Conservation (phyloP, 2,113 vertebrate genomes). For the Pontoporia blainvillei region DNA sequence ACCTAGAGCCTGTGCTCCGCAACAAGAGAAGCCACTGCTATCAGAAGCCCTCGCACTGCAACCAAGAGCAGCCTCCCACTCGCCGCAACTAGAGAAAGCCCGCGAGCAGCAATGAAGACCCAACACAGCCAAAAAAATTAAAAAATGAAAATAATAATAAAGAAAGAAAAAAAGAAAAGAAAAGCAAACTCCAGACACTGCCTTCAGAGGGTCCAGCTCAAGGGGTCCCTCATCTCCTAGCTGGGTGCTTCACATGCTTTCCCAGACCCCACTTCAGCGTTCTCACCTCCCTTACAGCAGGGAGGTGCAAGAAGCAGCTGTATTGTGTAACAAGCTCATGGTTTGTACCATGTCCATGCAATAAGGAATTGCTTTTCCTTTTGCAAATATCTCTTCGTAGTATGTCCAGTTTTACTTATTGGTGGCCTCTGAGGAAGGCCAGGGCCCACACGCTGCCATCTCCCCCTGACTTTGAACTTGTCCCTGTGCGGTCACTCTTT, state of each 20-base stretch:
- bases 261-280: background rate
- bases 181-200: background rate
- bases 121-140: no score
- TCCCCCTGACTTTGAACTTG: background rate
- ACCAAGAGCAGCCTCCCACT: no score
- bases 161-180: background rate
- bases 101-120: no score
- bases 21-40: no score
- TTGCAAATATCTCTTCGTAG: background rate
- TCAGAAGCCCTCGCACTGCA: no score
- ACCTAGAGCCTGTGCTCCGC: no score
- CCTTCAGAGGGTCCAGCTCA: background rate
- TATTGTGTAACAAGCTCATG: background rate
- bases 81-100: no score
- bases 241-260: background rate
- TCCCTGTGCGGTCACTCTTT: background rate
- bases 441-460: background rate
- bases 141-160: no score
- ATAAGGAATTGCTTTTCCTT: slow-evolving; percentile 55
- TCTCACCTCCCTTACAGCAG: background rate
- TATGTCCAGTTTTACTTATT: background rate
- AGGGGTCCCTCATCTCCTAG: background rate
- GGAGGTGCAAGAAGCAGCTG: background rate
- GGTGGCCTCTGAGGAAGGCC: background rate
- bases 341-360: background rate